phyloP scores from a whole-genome alignment of 2,113 vertebrate genomes.

The Crotalus viridis region DNA sequence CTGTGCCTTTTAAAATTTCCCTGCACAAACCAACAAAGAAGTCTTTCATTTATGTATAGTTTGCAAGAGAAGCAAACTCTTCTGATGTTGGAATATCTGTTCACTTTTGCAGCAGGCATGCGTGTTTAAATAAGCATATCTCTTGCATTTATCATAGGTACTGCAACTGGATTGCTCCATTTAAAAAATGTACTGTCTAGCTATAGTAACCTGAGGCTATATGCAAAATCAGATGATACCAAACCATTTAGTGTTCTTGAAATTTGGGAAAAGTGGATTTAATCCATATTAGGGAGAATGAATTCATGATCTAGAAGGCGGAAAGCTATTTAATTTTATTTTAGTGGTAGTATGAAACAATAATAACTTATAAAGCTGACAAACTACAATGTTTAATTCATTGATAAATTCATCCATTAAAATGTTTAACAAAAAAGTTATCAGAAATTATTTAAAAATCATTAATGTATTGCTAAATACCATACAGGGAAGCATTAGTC shows the following conservation, averaged over 20 bases:
- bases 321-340: not conserved
- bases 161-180: not conserved
- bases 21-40: not conserved
- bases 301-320: not conserved
- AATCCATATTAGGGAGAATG: not conserved
- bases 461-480: not conserved
- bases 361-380: not conserved
- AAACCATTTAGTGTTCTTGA: not conserved
- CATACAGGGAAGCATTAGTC: not conserved
- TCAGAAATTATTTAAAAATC: not conserved
- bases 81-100: not conserved
- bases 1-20: not conserved
- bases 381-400: not conserved
- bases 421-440: not conserved
- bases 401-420: not conserved
- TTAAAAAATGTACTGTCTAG: not conserved
- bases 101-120: not conserved
- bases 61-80: not conserved
- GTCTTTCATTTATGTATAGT: not conserved
- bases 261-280: not conserved
- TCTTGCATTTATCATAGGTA: not conserved
- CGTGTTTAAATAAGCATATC: not conserved
- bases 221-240: constrained; percentile 7
- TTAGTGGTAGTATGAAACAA: not conserved
- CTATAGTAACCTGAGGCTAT: not conserved